Evolutionary conservation across 2,113 vertebrate genomes (phyloP), one percentile per base, ranked within the genome.

Genomic region (Ictalurus punctatus): DNA sequence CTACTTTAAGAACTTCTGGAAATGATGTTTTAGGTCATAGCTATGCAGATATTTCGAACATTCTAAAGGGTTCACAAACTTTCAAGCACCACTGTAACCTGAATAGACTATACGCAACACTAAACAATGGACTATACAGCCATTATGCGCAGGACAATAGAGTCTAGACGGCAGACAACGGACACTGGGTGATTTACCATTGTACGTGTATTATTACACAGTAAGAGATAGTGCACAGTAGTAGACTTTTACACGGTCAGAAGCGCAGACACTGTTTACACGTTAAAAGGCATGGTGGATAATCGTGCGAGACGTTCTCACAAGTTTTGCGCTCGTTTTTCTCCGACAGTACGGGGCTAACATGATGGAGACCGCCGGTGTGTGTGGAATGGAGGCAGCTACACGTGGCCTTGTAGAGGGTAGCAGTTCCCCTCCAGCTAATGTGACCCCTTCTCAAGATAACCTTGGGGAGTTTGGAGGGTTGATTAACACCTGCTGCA

Each of bases 311-410:
- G 34, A 25, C 19, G 3, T 61, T 83, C 58, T 56, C 21, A 56
- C 2, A 25, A 67, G 40, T 44, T n/a, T 63, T 40, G 3, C 73
- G 10, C 92, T 85, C 81, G 89, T 63, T 90, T 48, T 86, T 84
- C 76, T 86, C 25, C 8, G 21, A 90, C 92, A 97, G 96, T 89
- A 94, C 90, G 90, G 91, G 84, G 93, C 93, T 88, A 90, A 91
- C 90, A 93, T 93, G 52, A 97, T 97, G 97, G 97, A 97, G 92
- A 94, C 94, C 23, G 83, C 95, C 21, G 95, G 92, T 59, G 94
- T 96, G 86, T 96, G 94, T 84, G 95, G 95, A 90, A 92, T 96
- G n/a, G 96, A 95, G 25, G 90, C 96, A 90, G 95, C 92, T 37
- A 92, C 90, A 87, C 95, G 93, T 80, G 96, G 96, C 83, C 93